A percentile compares a stretch with the other conserved stretches of the same genome.
Evolutionary conservation across 2,113 vertebrate genomes (phyloP).

Genomic region (Apaloderma vittatum): DNA sequence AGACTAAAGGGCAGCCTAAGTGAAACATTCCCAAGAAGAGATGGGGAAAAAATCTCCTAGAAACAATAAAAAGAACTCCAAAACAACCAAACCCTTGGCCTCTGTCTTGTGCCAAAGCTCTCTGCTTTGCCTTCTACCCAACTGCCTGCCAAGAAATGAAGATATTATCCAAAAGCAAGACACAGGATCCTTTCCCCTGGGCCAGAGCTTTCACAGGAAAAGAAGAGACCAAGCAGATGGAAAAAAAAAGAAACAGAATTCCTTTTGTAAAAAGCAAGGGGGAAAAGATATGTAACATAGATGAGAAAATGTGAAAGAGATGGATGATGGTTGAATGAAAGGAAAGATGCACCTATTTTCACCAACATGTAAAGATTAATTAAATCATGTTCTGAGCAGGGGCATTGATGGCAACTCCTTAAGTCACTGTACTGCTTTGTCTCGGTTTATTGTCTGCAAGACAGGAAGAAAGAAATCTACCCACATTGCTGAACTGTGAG

Average conservation of each 20-base stretch:
- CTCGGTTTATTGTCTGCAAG: neutral
- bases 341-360: neutral
- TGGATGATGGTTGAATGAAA: neutral
- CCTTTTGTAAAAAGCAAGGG: neutral
- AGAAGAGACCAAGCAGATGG: neutral
- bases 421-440: neutral
- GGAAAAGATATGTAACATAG: neutral
- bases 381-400: neutral
- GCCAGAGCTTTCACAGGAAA: neutral
- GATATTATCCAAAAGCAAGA: constrained; percentile 6
- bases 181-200: neutral
- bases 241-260: neutral
- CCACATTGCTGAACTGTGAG: neutral
- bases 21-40: constrained; percentile 34
- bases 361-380: neutral
- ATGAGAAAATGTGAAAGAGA: neutral
- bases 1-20: neutral
- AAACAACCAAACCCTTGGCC: neutral
- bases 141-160: constrained; percentile 22
- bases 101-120: neutral
- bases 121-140: constrained; percentile 10
- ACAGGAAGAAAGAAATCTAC: neutral
- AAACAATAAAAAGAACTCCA: neutral
- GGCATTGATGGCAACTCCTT: neutral
- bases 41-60: neutral